phyloP scores from a whole-genome alignment of 2,113 vertebrate genomes.

The Urocynchramus pylzowi region DNA sequence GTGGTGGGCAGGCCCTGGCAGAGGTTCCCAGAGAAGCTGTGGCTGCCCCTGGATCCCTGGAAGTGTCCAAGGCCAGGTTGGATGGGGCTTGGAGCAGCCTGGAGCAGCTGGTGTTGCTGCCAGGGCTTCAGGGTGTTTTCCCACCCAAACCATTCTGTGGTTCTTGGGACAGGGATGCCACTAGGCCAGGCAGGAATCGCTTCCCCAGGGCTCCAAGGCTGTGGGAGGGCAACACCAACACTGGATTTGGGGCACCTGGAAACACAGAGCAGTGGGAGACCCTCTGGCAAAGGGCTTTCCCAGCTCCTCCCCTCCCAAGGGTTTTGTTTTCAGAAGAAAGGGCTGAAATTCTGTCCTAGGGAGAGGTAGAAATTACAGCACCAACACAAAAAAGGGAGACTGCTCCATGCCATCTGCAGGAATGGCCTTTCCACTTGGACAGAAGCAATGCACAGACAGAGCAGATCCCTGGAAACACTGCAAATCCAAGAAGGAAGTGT shows the following conservation, averaged over 20 bases:
- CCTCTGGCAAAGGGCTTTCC: not conserved
- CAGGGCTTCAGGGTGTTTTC: too few relatives aligned
- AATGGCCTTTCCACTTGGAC: not conserved
- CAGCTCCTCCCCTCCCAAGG: not conserved
- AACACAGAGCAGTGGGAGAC: not conserved
- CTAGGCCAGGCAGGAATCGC: not conserved
- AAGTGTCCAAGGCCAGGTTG: fast-evolving
- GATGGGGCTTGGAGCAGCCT: fast-evolving
- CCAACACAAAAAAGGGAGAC: not conserved
- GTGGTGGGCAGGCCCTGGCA: fast-evolving
- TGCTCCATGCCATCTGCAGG: fast-evolving
- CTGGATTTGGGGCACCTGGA: not conserved
- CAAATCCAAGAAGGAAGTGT: not conserved
- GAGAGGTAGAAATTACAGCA: not conserved
- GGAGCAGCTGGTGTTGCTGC: not conserved
- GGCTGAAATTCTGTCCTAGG: not conserved
- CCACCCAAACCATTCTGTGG: not conserved
- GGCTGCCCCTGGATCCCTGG: not conserved
- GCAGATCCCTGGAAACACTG: not conserved
- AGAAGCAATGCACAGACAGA: not conserved
- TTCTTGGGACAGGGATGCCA: not conserved
- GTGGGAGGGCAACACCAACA: not conserved
- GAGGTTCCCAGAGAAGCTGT: not conserved
- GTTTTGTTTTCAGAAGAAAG: not conserved
- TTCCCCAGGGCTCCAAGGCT: not conserved